Evolutionary conservation across 2,888 invertebrate genomes (phyloP), one percentile per base, ranked within the genome.

Genomic region (Drosophila sordidapex): DNA sequence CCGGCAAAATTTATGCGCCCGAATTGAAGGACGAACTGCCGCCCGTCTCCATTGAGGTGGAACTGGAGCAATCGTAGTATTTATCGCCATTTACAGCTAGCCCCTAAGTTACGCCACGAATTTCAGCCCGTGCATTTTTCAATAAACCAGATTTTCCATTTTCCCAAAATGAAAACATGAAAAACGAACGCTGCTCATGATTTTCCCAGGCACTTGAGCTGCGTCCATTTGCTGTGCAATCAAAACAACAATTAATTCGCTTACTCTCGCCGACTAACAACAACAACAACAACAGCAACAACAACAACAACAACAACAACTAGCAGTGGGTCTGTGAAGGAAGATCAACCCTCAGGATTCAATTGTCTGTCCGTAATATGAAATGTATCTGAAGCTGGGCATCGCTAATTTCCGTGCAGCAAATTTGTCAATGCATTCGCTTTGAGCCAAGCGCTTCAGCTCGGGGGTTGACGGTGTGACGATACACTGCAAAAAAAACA

Each of bases 1-100:
- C 95, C 3, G 95, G 95, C 48, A 95, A 95, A 87, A 92, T 95
- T 49, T 93, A 93, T 27, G 94, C 94, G 67, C 95, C 95, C 7
- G 91, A 91, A 63, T 70, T 90, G 13, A 86, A 89, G 58, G 85
- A 85, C 13, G 92, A 91, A 1, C 79, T 81, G 70, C 78, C 79
- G 15, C 81, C 90, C 15, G 65, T 90, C 18, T 70, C 80, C 18
- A 70, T 91, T 49, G 90, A 91, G 53, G 76, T 91, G n/a, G 91
- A 91, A 70, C 83, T 91, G 69, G 90, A 91, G 36, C 81, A 90
- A 70, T 79, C 90, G 35, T 91, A 88, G 70, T n/a, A 29, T 40
- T 60, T 33, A 29, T 29, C 63, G 43, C 54, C 43, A 33, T 33
- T 33, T 33, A 33, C 33, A 49, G 35, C 54, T 89, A 86, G 87